Conservation (phyloP, 1,140 invertebrate genomes). For the Antheraea pernyi region DNA sequence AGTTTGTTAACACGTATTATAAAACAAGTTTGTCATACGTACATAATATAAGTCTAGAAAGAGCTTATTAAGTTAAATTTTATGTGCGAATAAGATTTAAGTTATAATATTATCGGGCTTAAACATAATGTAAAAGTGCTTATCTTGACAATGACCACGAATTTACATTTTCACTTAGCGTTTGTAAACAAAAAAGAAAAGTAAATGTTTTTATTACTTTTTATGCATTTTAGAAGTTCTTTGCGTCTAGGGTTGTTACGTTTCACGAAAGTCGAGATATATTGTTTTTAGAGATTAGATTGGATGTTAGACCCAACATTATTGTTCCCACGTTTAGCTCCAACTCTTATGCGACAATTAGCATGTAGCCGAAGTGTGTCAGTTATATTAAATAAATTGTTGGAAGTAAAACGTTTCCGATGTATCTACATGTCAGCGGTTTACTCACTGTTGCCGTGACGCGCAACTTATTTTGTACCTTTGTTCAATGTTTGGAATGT, state of each 20-base stretch:
- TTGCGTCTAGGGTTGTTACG: background rate
- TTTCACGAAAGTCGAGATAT: background rate
- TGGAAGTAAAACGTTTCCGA: too few species aligned
- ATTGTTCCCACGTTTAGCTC: too few species aligned
- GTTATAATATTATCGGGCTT: background rate
- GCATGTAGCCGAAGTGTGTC: too few species aligned
- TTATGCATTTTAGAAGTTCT: background rate
- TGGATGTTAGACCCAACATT: too few species aligned
- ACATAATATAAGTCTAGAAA: background rate
- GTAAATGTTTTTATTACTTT: background rate
- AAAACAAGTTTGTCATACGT: background rate
- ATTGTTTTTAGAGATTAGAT: too few species aligned
- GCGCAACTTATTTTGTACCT: too few species aligned
- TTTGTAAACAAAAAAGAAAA: background rate
- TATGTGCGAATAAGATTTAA: background rate
- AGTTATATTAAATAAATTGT: too few species aligned
- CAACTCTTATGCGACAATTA: too few species aligned
- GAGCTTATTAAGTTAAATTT: slow-evolving; percentile 1
- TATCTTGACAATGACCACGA: background rate
- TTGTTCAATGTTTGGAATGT: too few species aligned
- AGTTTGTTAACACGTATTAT: too few species aligned
- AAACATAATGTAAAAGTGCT: background rate
- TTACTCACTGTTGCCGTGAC: too few species aligned
- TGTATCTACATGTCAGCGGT: too few species aligned
- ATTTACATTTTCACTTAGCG: slow-evolving; percentile 1